phyloP scores from a whole-genome alignment of 2,888 invertebrate genomes.

The Fabriciana adippe region DNA sequence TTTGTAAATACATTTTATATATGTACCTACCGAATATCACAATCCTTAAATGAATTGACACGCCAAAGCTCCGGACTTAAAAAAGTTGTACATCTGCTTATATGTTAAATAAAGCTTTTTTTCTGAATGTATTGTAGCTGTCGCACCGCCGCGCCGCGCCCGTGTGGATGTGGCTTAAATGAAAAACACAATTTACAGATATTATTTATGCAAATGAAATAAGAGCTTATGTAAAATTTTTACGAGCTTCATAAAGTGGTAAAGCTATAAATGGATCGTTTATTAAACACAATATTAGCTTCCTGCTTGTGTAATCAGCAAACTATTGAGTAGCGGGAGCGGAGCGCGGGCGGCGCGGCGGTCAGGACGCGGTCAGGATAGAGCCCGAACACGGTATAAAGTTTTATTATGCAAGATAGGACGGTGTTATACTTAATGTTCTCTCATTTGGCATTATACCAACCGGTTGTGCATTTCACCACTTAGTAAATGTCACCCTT shows the following conservation, averaged over 20 bases:
- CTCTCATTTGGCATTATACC: constrained; percentile 53
- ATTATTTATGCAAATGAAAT: constrained; percentile 14
- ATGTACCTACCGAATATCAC: background rate
- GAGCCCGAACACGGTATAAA: constrained; percentile 31
- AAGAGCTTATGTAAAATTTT: background rate
- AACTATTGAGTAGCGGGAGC: constrained; percentile 17
- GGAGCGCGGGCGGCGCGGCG: background rate
- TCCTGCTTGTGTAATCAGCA: constrained; percentile 10
- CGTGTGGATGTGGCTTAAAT: constrained; percentile 9
- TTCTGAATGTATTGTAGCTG: constrained; percentile 7
- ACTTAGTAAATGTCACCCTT: constrained; percentile 21
- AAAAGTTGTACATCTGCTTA: constrained; percentile 9
- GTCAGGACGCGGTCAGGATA: constrained; percentile 13
- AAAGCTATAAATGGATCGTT: background rate
- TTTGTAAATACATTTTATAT: constrained; percentile 15
- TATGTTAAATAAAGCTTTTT: constrained; percentile 9
- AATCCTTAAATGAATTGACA: constrained; percentile 5
- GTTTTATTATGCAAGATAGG: constrained; percentile 39
- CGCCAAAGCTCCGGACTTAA: background rate
- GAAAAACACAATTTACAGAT: constrained; percentile 18
- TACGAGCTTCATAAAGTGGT: constrained; percentile 1
- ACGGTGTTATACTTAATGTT: constrained; percentile 49
- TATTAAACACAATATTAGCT: constrained; percentile 10
- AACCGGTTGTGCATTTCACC: background rate
- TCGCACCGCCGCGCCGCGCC: constrained; percentile 9